phyloP scores from a whole-genome alignment of 1,140 invertebrate genomes.

The Agrilus planipennis region DNA sequence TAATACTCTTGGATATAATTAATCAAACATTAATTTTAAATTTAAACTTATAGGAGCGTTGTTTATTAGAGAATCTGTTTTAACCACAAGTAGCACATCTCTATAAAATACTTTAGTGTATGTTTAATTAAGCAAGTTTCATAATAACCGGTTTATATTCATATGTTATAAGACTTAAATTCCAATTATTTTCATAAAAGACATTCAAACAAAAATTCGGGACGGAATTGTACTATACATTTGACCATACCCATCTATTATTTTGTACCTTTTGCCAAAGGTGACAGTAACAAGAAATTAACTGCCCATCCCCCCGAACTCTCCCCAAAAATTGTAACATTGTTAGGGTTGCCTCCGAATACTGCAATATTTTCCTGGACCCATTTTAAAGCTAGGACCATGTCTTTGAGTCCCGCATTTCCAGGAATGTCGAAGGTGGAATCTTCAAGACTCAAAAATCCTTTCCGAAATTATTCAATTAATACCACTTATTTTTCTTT shows the following conservation, averaged over 20 bases:
- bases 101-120: no score
- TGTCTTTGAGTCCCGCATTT: constrained; percentile 52
- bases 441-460: constrained; percentile 28
- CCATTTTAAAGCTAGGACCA: constrained; percentile 44
- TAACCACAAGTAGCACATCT: no score
- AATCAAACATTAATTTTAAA: no score
- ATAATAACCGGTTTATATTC: no score
- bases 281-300: constrained; percentile 24
- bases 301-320: constrained; percentile 37
- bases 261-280: constrained; percentile 25
- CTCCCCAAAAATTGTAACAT: constrained; percentile 38
- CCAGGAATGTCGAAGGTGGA: constrained; percentile 37
- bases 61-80: no score
- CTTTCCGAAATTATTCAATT: constrained; percentile 12
- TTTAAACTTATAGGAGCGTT: no score
- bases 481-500: no score
- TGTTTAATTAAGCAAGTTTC: no score
- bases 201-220: background rate
- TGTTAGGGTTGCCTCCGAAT: constrained; percentile 38
- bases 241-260: background rate
- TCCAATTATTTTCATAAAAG: no score
- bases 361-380: constrained; percentile 39
- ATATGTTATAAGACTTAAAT: no score
- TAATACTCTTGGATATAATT: no score
- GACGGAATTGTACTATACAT: background rate